Evolutionary conservation across 2,113 vertebrate species (phyloP), one percentile per base, ranked within the genome.

Genomic region (Lasiurus cinereus): DNA sequence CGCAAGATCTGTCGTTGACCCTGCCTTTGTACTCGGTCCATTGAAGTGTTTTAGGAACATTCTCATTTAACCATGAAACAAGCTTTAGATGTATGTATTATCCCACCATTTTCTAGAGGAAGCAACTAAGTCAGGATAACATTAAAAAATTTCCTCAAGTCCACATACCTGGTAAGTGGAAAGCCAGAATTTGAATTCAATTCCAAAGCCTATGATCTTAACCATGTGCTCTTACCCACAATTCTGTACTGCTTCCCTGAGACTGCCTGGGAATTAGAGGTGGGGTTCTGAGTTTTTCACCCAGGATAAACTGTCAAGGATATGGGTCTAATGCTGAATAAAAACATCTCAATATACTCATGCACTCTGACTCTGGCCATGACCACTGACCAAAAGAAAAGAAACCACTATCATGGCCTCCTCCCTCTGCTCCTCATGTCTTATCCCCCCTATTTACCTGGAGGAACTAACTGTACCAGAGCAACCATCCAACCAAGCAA

Each of bases 251-350:
- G 46, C 22, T 77, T 88, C 31, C 36, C 29, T 43, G 77, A 95
- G 43, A 85, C 6, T 29, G 4, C 59, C 18, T 78, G 39, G 39
- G 7, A 83, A 82, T 46, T 67, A 43, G n/a, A 80, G 22, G 19
- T 79, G 9, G 14, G 69, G 69, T 78, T 90, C 46, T 77, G 22
- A 92, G 27, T n/a, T 79, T 96, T 88, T 67, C 85, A 59, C 1
- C 10, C 6, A 74, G 1, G 2, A 18, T 12, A 46, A 29, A 16
- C n/a, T 46, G 33, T 78, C 36, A 92, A 86, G 33, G 52, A 31
- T 31, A 6, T 43, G 54, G 36, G 29, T 48, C 10, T 18, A 36
- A 54, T 50, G 48, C 6, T n/a, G 5, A 43, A 72, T 2, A 36
- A 70, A 74, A 62, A 74, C 19, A 52, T 18, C n/a, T 91, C 50